phyloP scores from a whole-genome alignment of 1,140 invertebrate species.

The Coptotermes formosanus region DNA sequence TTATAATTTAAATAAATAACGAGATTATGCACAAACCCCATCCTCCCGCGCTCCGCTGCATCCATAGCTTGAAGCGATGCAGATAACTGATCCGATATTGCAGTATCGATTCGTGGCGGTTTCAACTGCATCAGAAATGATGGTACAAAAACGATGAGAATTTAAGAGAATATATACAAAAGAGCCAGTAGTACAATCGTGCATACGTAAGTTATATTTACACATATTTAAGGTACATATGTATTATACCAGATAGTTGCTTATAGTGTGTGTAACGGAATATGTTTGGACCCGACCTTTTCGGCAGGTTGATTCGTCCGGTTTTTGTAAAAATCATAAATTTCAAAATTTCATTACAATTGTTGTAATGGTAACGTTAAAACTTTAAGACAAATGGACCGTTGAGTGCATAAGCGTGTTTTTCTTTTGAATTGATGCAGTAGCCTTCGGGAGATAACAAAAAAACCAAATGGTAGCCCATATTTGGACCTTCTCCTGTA shows the following conservation, averaged over 20 bases:
- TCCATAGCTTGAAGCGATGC: neutral
- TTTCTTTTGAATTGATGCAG: too few species aligned
- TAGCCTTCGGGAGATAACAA: too few species aligned
- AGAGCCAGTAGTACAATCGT: neutral
- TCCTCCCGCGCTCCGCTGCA: slow-evolving; percentile 4
- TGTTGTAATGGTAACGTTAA: too few species aligned
- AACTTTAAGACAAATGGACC: too few species aligned
- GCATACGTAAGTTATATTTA: too few species aligned
- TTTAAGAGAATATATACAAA: neutral
- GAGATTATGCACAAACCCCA: neutral
- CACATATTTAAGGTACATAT: neutral
- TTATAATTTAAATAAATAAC: slow-evolving; percentile 9
- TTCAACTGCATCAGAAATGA: slow-evolving; percentile 6
- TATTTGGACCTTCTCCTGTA: too few species aligned
- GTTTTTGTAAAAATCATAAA: too few species aligned
- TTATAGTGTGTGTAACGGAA: neutral
- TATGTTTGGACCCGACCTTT: too few species aligned
- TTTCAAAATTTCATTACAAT: too few species aligned
- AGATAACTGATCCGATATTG: slow-evolving; percentile 15
- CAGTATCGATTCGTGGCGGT: slow-evolving; percentile 13
- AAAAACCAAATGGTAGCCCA: too few species aligned
- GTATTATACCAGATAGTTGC: neutral
- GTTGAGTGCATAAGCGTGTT: too few species aligned
- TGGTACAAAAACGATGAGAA: neutral
- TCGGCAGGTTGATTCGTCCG: too few species aligned